Evolutionary conservation across 2,797 vertebrate genomes (phyloP).

Genomic region (Anguilla pacifica): DNA sequence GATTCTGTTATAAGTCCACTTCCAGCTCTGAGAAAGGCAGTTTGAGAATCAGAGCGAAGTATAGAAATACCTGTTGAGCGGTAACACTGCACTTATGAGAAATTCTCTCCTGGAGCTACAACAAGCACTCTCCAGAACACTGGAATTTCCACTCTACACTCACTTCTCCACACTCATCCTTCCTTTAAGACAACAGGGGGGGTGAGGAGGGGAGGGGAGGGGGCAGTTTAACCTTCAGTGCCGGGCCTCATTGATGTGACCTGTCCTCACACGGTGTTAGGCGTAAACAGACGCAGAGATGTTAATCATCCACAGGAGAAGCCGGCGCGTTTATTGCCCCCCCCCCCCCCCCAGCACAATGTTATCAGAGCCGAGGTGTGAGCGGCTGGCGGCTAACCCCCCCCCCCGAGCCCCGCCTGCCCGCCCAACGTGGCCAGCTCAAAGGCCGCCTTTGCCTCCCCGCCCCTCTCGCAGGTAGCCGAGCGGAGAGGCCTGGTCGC

Average conservation of each 20-base stretch:
- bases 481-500: conserved; percentile 32
- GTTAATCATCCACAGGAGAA: conserved; percentile 9
- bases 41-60: background rate
- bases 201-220: too few species aligned
- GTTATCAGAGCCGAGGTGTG: conserved; percentile 24
- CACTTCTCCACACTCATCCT: background rate
- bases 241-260: background rate
- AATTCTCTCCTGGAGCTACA: background rate
- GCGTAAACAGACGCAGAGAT: background rate
- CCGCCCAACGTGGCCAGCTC: background rate
- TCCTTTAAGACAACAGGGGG: background rate
- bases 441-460: background rate
- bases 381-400: background rate
- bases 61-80: background rate
- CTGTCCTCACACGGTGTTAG: background rate
- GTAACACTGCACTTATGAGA: background rate
- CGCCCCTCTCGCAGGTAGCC: background rate
- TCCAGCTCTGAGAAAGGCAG: background rate
- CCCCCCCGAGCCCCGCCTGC: background rate
- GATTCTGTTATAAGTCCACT: background rate
- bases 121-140: background rate
- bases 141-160: background rate
- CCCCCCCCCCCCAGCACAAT: conserved; percentile 14
- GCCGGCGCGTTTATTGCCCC: background rate
- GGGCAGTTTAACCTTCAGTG: background rate